These are phyloP conservation scores for Caiman crocodilus DNA, from an alignment of 2,797 vertebrate genomes.

Conservation along the genomic window DNA sequence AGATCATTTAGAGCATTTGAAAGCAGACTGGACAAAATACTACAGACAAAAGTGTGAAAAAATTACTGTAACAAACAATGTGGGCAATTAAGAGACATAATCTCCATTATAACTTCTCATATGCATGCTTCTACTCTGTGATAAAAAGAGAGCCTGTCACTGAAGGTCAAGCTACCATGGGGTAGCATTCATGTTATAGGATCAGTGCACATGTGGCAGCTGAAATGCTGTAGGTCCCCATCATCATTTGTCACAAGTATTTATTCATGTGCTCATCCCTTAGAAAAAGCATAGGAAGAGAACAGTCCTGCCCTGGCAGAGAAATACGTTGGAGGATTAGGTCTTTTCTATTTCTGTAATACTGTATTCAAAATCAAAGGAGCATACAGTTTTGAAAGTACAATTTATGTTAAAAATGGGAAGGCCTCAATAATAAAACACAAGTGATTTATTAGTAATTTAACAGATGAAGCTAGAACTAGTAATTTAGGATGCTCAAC, in stretches of 20 bases:
- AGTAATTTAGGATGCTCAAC: neutral
- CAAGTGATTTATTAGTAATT: neutral
- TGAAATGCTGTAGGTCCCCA: too few species aligned
- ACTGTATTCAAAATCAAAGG: neutral
- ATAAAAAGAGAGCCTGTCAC: too few species aligned
- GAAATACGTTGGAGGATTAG: neutral
- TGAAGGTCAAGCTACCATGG: too few species aligned
- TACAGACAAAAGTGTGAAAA: too few species aligned
- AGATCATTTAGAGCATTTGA: neutral
- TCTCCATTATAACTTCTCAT: too few species aligned
- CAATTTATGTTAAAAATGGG: neutral
- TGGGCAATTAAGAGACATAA: too few species aligned
- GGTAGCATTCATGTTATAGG: too few species aligned
- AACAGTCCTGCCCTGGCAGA: neutral
- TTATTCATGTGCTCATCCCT: too few species aligned
- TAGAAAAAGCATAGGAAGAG: neutral
- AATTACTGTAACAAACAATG: too few species aligned
- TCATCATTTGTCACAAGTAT: too few species aligned
- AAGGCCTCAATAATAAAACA: neutral
- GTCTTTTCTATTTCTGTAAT: neutral
- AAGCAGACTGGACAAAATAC: neutral
- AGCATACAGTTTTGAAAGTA: neutral
- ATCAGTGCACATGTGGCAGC: too few species aligned
- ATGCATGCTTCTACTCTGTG: too few species aligned
- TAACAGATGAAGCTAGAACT: neutral